phyloP scores from a whole-genome alignment of 1,140 invertebrate genomes.

The Andrena cerasifolii region DNA sequence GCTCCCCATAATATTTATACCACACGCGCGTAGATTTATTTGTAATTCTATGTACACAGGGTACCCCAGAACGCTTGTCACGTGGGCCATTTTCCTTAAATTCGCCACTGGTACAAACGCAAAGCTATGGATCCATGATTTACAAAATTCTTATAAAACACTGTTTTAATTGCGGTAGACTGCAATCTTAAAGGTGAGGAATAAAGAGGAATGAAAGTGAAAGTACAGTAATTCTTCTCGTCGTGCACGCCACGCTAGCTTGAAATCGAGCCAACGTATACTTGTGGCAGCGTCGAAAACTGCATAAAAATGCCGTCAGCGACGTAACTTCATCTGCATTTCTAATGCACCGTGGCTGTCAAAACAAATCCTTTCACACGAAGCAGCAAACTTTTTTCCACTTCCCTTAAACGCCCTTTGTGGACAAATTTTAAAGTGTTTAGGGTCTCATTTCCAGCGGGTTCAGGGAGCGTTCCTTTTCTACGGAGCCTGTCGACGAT shows the following conservation, averaged over 20 bases:
- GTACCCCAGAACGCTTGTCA: no score
- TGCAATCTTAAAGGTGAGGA: not conserved
- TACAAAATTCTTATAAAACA: no score
- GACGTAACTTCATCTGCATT: conserved; percentile 45
- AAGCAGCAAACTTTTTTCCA: conserved; percentile 1
- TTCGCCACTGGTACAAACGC: no score
- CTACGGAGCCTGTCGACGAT: not conserved
- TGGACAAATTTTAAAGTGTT: not conserved
- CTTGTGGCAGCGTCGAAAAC: conserved; percentile 5
- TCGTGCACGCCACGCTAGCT: not conserved
- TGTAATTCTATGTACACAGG: no score
- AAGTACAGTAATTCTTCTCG: not conserved
- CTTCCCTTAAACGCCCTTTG: not conserved
- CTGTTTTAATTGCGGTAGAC: not conserved
- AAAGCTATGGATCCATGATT: no score
- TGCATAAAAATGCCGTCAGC: conserved; percentile 35
- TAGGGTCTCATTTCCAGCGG: not conserved
- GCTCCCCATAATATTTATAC: no score
- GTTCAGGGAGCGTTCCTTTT: not conserved
- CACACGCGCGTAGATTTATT: no score
- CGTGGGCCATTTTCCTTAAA: no score
- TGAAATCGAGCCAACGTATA: conserved; percentile 39
- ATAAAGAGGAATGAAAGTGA: not conserved
- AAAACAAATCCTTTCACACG: conserved; percentile 20
- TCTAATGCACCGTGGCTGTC: conserved; percentile 34